Conservation (phyloP, 2,797 vertebrate genomes). For the Rhinichthys osculus region DNA sequence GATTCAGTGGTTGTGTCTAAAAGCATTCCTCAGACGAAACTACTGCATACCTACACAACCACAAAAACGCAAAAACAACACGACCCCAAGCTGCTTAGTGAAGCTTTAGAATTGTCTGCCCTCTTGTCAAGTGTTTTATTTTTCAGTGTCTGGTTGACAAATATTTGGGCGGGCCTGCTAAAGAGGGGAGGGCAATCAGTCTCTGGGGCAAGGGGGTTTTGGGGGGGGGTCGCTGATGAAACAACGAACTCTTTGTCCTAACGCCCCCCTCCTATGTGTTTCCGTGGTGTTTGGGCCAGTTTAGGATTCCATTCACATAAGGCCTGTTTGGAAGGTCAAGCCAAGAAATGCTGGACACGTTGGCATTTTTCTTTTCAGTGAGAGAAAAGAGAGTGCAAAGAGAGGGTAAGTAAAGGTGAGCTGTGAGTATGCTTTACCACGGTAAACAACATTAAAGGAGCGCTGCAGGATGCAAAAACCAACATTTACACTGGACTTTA, state of each 20-base stretch:
- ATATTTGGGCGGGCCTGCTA: constrained; percentile 57
- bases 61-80: constrained; percentile 33
- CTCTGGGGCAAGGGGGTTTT: background rate
- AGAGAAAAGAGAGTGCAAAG: constrained; percentile 37
- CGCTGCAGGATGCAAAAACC: background rate
- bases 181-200: constrained; percentile 13
- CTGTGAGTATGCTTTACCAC: background rate
- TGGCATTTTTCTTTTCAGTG: constrained; percentile 52
- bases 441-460: background rate
- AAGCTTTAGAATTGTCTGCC: constrained; percentile 39
- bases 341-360: constrained; percentile 45
- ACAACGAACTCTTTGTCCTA: constrained; percentile 51
- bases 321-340: constrained; percentile 58
- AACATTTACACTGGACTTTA: background rate
- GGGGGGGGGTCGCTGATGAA: background rate
- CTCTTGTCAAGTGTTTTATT: constrained; percentile 24
- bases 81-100: constrained; percentile 35
- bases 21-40: background rate
- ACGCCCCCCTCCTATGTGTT: constrained; percentile 48
- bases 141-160: constrained; percentile 55
- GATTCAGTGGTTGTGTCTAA: background rate
- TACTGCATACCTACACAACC: constrained; percentile 15
- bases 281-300: constrained; percentile 53
- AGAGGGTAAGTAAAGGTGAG: constrained; percentile 31
- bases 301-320: constrained; percentile 66